Evolutionary conservation across 2,888 invertebrate genomes (phyloP).

Genomic region (Maniola hyperantus): DNA sequence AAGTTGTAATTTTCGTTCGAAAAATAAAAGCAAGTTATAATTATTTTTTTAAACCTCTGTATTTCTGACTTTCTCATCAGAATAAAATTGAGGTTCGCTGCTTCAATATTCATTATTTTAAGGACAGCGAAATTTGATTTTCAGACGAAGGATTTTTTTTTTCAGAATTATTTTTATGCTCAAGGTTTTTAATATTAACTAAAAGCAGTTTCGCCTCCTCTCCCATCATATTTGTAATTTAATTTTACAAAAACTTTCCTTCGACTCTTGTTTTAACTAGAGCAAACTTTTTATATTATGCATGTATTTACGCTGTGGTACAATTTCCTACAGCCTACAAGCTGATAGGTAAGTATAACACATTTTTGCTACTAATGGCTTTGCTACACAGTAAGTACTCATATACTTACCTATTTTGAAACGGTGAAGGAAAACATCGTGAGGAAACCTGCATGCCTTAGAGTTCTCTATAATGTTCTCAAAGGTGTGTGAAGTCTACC

Average conservation of each 20-base stretch:
- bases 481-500: no score
- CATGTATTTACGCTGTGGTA: neutral
- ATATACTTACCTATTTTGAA: slow-evolving; percentile 42
- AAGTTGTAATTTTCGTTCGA: no score
- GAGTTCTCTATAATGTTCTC: no score
- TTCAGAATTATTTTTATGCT: slow-evolving; percentile 4
- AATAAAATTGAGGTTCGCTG: slow-evolving; percentile 3
- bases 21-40: no score
- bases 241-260: slow-evolving; percentile 3
- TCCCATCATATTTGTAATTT: slow-evolving; percentile 6
- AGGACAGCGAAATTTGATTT: slow-evolving; percentile 11
- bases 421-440: no score
- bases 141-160: slow-evolving; percentile 11
- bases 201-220: slow-evolving; percentile 6
- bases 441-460: no score
- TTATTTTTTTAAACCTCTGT: neutral
- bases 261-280: neutral
- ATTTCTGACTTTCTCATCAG: neutral
- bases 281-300: no score
- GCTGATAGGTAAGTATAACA: neutral
- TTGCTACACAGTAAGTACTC: slow-evolving; percentile 25
- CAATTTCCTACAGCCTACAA: neutral
- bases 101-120: slow-evolving; percentile 18
- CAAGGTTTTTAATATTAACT: slow-evolving; percentile 16
- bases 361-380: slow-evolving; percentile 14